Percentiles rank a stretch among this genome's conserved stretches.
Conservation (phyloP, 2,113 vertebrate species). For the Semnornis frantzii region DNA sequence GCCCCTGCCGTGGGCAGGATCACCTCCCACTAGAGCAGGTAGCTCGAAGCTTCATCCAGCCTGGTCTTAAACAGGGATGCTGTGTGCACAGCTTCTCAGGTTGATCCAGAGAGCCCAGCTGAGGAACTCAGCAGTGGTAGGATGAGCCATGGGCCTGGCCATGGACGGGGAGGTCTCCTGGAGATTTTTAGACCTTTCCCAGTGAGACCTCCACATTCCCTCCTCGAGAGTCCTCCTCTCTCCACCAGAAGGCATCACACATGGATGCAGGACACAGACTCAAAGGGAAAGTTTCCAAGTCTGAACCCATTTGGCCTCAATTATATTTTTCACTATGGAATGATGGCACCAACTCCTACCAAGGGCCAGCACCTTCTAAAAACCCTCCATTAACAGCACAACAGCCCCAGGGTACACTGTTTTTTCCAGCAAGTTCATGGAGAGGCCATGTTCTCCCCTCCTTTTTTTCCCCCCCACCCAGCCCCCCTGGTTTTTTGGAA, state of each 20-base stretch:
- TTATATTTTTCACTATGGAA: not conserved
- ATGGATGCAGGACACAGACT: accelerated
- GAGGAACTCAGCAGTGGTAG: not conserved
- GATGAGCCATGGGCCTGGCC: not conserved
- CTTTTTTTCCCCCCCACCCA: not conserved
- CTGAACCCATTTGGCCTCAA: not conserved
- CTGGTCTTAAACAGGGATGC: no score
- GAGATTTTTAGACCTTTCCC: no score
- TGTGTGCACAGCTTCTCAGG: no score
- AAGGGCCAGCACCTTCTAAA: not conserved
- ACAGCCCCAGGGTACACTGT: not conserved
- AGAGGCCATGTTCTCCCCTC: not conserved
- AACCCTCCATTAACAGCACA: not conserved
- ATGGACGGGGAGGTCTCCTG: not conserved
- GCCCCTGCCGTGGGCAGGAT: no score
- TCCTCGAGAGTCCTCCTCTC: not conserved
- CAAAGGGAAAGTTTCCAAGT: not conserved
- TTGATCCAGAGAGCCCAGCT: not conserved
- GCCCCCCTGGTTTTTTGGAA: not conserved
- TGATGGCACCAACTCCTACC: not conserved
- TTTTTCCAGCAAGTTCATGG: not conserved
- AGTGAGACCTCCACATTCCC: no score
- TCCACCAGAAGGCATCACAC: not conserved
- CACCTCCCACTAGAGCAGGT: no score
- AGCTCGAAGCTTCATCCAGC: no score